Base-by-base conservation (phyloP, 2,113 vertebrate genomes). In the Australoheros scitulus region DNA sequence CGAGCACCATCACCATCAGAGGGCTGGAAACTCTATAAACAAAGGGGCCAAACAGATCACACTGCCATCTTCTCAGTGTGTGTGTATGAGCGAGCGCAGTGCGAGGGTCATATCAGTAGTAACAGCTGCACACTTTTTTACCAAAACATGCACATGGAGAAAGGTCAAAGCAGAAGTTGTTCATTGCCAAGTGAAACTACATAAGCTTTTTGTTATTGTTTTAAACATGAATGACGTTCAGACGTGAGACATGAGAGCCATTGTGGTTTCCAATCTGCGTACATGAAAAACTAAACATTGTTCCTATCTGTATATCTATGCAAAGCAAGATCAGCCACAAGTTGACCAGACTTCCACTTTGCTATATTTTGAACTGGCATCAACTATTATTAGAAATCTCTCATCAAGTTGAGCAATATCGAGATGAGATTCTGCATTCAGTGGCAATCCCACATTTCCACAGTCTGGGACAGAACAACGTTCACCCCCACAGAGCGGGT, bases 41-140 rank as follows among this genome's bases (percentile, higher is more conserved):
- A 96, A 93, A 93, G 89, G 89, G 91, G 87, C 90, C 91, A 92
- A 94, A 94, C 92, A 95, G 88, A 94, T 90, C 93, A 84, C 75
- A 22, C 87, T 91, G 94, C 91, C 90, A 90, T 90, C 91, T 77
- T 61, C 78, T 81, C 74, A 22, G 36, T 60, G 58, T 77, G 18
- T 18, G 68, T 34, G 6, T 68, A 47, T 8, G 11, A 65, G 18
- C 8, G 5, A 34, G 57, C 75, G 72, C 5, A 68, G 64, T 18
- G 14, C 6, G 18, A 5, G 34, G 56, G 34, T 61, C 77, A 26
- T 47, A 50, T 86, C 76, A 78, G 70, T 26, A 38, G 63, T 50
- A 38, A 43, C 70, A 79, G 87, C 76, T 57, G 70, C 68, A 43
- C 34, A 36, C 63, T 75, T 80, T 70, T 81, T 24, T 1, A 50